Evolutionary conservation across 1,140 invertebrate genomes (phyloP).

Genomic region (Hesperophylax magnus): DNA sequence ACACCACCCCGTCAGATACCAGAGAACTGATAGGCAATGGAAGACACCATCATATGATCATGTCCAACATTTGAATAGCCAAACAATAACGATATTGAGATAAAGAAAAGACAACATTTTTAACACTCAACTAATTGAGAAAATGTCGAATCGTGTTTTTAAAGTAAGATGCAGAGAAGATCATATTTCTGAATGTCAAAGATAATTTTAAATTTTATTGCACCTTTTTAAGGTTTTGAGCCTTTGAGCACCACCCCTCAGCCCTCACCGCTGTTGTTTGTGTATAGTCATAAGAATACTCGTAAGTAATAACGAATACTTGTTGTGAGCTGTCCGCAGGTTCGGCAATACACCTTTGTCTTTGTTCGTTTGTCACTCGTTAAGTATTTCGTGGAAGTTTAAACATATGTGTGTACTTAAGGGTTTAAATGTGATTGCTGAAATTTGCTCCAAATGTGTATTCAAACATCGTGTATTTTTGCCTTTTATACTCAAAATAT

Average conservation of each 20-base stretch:
- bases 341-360: slow-evolving; percentile 7
- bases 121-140: not conserved
- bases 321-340: not conserved
- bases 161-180: no score
- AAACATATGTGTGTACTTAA: slow-evolving; percentile 1
- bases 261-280: slow-evolving; percentile 20
- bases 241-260: slow-evolving; percentile 17
- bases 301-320: no score
- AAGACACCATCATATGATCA: slow-evolving; percentile 66
- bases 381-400: not conserved
- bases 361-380: no score
- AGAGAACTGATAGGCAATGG: slow-evolving; percentile 74
- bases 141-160: not conserved
- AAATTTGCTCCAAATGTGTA: slow-evolving; percentile 35
- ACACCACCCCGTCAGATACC: slow-evolving; percentile 72
- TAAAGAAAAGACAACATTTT: not conserved
- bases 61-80: slow-evolving; percentile 67
- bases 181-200: no score
- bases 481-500: slow-evolving; percentile 24
- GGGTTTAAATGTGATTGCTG: slow-evolving; percentile 22
- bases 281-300: not conserved
- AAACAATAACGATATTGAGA: not conserved
- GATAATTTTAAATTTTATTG: slow-evolving; percentile 53
- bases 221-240: slow-evolving; percentile 19
- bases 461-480: slow-evolving; percentile 30